Base-by-base conservation (phyloP, 2,888 invertebrate species). In the Phaedon cochleariae region DNA sequence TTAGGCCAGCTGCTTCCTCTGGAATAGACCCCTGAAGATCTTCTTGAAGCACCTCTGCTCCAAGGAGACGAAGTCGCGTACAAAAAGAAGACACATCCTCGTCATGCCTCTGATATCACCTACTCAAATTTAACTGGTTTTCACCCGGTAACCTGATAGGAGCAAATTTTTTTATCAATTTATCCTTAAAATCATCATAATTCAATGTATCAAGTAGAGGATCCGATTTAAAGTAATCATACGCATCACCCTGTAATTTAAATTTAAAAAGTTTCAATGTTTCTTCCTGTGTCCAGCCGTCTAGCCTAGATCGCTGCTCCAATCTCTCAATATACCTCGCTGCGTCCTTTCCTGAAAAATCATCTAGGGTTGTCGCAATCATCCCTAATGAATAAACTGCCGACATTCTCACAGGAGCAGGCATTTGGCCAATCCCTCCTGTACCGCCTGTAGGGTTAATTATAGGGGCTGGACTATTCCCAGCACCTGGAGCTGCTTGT, bases 41-140 rank as follows among this genome's bases (percentile, higher is more conserved):
- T 10, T 60, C 58, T 26, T 57, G 21, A 15, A 64, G 45, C 9
- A 63, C 41, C 18, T 57, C 45, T 0, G 48, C 34, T 15, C 63
- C 60, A 10, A 63, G 15, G 21, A 57, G 7, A 15, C 45, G 18
- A 12, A 67, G 31, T 41, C 61, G 26, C 12, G 53, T 60, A 26
- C 59, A 59, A 49, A 59, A 67, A 4, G 17, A 6, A n/a, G 57
- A 15, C 17, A 66, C 62, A 10, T 53, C 21, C 37, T 66, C 65
- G 34, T 66, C 65, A 20, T 62, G 62, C n/a, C 62, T 10, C 41
- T 66, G 65, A 46, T 52, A 61, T 53, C 53, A 53, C 1, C 20
- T 10, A 45, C 22, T 53, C 0, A 54, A 15, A 9, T 22, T 37
- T 15, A 31, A 53, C 29, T 46, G 48, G 20, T 17, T 59, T 12